Evolutionary conservation across 2,888 invertebrate species (phyloP).

Genomic region (Cheilosia urbana): DNA sequence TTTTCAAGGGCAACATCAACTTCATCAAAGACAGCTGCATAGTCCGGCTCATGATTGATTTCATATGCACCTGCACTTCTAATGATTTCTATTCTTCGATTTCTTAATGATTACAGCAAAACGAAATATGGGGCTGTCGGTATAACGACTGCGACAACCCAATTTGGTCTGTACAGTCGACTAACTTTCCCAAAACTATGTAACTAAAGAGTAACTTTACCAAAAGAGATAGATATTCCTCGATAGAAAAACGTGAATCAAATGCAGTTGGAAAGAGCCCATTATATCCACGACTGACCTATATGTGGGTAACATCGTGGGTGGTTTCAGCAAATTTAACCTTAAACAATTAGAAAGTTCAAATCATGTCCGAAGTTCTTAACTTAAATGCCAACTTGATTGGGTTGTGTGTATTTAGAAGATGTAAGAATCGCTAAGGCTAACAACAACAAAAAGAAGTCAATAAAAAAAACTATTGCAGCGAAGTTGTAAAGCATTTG

Average conservation of each 20-base stretch:
- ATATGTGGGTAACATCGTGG: conserved; percentile 4
- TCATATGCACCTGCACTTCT: too few relatives aligned
- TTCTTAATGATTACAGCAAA: too few relatives aligned
- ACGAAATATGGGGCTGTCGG: too few relatives aligned
- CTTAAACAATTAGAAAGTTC: conserved; percentile 57
- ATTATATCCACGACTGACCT: background rate
- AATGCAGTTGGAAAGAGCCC: background rate
- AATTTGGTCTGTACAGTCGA: too few relatives aligned
- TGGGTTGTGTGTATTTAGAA: conserved; percentile 34
- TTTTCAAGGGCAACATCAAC: too few relatives aligned
- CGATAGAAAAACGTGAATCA: background rate
- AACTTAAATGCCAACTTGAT: conserved; percentile 56
- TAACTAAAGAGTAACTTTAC: too few relatives aligned
- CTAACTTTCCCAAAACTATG: too few relatives aligned
- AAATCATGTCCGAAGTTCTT: conserved; percentile 57
- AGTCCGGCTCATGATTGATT: too few relatives aligned
- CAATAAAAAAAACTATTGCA: conserved; percentile 23
- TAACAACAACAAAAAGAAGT: background rate
- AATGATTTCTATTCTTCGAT: too few relatives aligned
- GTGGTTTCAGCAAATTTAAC: conserved; percentile 25
- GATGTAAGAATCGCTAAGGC: background rate
- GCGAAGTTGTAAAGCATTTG: conserved; percentile 38
- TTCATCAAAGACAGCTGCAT: too few relatives aligned
- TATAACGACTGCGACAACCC: too few relatives aligned
- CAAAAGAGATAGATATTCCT: too few relatives aligned